Conservation (phyloP, 1,140 invertebrate species). For the Chelonus insularis region DNA sequence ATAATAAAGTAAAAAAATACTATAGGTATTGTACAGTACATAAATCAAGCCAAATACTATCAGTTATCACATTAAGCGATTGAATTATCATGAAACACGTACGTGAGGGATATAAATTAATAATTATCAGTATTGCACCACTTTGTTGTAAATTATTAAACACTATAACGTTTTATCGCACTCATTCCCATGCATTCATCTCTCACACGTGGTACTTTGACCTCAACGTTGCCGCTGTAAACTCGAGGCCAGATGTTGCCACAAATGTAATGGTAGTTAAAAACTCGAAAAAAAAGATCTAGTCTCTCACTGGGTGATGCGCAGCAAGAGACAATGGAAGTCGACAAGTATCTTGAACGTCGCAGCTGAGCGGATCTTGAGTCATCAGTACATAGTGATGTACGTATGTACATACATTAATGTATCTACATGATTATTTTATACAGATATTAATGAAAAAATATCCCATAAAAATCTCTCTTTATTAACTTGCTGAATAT, state of each 20-base stretch:
- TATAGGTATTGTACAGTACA: too few relatives aligned
- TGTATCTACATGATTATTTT: too few relatives aligned
- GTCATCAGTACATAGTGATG: not conserved
- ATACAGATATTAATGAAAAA: too few relatives aligned
- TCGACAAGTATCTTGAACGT: not conserved
- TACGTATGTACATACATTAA: not conserved
- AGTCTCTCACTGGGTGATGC: not conserved
- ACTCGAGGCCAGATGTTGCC: conserved; percentile 8
- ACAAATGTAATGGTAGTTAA: conserved; percentile 4
- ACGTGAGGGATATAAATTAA: conserved; percentile 30
- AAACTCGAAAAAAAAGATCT: not conserved
- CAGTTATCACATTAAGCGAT: conserved; percentile 32
- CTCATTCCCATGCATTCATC: not conserved
- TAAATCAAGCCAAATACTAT: too few relatives aligned
- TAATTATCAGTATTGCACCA: not conserved
- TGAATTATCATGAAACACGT: conserved; percentile 29
- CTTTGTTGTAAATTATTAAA: conserved; percentile 4
- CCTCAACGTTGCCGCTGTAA: not conserved
- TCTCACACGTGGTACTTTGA: conserved; percentile 7
- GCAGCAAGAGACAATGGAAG: not conserved
- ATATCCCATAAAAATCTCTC: too few relatives aligned
- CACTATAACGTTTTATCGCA: not conserved
- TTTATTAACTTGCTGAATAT: too few relatives aligned
- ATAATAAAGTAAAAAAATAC: too few relatives aligned
- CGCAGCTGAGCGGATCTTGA: not conserved